phyloP scores from a whole-genome alignment of 1,140 invertebrate species.

The Streblospio benedicti region DNA sequence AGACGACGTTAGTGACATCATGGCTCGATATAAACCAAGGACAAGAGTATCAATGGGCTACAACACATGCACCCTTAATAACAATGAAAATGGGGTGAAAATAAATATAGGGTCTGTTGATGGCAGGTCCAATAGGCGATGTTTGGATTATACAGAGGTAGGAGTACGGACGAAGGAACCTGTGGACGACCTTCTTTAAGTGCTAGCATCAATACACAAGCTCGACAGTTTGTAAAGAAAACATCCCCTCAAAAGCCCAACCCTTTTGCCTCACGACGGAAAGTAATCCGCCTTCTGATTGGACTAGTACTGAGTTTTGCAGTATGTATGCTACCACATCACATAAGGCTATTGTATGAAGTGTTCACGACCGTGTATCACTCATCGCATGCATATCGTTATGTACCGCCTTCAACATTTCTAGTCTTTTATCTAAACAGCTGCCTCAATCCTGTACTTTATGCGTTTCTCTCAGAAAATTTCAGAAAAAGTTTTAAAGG shows the following conservation, averaged over 20 bases:
- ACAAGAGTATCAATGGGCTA: not conserved
- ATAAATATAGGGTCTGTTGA: too few species aligned
- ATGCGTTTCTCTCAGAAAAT: constrained; percentile 67
- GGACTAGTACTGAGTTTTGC: constrained; percentile 74
- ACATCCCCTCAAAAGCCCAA: too few species aligned
- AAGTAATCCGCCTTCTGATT: constrained; percentile 63
- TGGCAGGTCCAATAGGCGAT: too few species aligned
- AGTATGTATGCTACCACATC: constrained; percentile 73
- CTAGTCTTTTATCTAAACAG: constrained; percentile 56
- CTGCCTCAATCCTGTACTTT: constrained; percentile 64
- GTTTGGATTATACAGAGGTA: too few species aligned
- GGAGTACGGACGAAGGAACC: too few species aligned
- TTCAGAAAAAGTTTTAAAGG: constrained; percentile 53
- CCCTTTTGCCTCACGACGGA: constrained; percentile 37
- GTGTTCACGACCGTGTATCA: not conserved
- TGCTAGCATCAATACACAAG: too few species aligned
- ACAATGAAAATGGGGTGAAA: too few species aligned
- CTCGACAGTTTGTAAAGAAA: too few species aligned
- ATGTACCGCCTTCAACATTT: constrained; percentile 68
- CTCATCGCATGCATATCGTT: constrained; percentile 13
- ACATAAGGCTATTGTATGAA: constrained; percentile 72
- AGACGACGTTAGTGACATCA: too few species aligned
- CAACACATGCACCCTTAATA: not conserved
- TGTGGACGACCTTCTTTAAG: too few species aligned
- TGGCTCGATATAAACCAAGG: too few species aligned